These are phyloP conservation scores for Watsonalla binaria DNA, from an alignment of 2,888 invertebrate species.

Conservation along the genomic window DNA sequence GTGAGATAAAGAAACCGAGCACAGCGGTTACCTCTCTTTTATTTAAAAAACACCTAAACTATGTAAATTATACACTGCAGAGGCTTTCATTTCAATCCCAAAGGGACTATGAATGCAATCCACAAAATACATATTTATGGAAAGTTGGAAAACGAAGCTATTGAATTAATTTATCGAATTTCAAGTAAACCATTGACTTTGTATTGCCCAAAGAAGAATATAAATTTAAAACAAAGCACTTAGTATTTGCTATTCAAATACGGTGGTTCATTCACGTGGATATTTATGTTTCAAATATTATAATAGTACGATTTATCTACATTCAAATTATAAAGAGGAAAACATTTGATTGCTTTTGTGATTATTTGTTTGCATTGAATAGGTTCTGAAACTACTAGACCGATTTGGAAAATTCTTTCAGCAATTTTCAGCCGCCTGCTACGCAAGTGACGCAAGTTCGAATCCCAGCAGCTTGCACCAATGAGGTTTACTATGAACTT, in stretches of 20 bases:
- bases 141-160: neutral
- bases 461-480: no score
- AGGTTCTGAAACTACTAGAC: no score
- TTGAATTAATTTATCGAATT: neutral
- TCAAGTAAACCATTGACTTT: neutral
- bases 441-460: no score
- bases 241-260: constrained; percentile 1
- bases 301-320: neutral
- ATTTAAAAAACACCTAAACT: no score
- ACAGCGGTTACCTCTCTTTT: no score
- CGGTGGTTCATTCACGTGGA: neutral
- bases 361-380: no score
- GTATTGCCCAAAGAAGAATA: neutral
- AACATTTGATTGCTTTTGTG: no score
- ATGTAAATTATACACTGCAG: neutral
- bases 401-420: no score
- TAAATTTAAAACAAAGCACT: neutral
- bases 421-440: no score
- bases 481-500: no score
- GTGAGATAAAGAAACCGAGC: no score
- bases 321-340: no score
- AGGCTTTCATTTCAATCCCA: neutral
- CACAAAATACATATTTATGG: constrained; percentile 1
- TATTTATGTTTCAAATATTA: neutral
- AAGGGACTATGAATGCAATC: neutral